Evolutionary conservation across 2,113 vertebrate species (phyloP).

Genomic region (Actenoides lindsayi): DNA sequence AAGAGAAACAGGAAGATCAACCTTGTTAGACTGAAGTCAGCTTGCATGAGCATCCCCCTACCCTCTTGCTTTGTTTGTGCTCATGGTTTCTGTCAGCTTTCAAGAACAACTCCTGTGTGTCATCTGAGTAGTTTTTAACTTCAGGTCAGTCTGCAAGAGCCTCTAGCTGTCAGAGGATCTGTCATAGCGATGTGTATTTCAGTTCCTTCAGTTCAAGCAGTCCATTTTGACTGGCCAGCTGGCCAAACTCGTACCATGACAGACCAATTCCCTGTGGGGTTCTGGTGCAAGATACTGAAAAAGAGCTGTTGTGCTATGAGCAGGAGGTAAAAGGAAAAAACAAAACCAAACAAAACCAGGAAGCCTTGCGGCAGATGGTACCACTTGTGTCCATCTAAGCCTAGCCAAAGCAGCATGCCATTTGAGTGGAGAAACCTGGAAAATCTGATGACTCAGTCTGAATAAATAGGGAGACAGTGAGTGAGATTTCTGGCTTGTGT

Average conservation of each 20-base stretch:
- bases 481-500: slow-evolving; percentile 30
- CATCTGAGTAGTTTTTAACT: neutral
- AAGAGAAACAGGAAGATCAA: neutral
- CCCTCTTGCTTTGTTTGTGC: neutral
- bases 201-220: neutral
- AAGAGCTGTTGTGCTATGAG: slow-evolving; percentile 17
- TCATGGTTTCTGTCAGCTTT: neutral
- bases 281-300: neutral
- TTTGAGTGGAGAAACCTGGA: slow-evolving; percentile 30
- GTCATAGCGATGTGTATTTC: neutral
- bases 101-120: neutral
- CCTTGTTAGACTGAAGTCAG: neutral
- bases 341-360: neutral
- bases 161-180: neutral
- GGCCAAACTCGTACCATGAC: neutral
- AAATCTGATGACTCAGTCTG: slow-evolving; percentile 49
- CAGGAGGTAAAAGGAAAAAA: slow-evolving; percentile 16
- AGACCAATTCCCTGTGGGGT: neutral
- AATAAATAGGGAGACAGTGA: neutral
- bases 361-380: slow-evolving; percentile 19
- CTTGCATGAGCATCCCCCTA: neutral
- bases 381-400: neutral
- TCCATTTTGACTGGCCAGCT: neutral
- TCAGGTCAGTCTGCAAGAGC: neutral
- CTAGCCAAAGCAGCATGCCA: slow-evolving; percentile 26